Base-by-base conservation (phyloP, 2,113 vertebrate genomes). In the Odocoileus virginianus region DNA sequence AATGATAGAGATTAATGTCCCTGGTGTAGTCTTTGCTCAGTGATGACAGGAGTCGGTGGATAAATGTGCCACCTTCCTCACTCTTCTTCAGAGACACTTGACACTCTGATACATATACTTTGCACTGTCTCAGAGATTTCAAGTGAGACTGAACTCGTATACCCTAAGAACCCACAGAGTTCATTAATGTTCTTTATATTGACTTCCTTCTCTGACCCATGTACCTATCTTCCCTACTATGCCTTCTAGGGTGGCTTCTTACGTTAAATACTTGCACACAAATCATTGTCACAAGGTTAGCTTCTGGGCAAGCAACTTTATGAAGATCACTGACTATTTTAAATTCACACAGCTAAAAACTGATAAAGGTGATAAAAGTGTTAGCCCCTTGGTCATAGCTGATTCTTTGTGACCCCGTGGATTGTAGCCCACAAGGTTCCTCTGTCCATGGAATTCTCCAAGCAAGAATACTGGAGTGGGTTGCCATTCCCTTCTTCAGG, bases 11-110 rank as follows among this genome's bases (percentile, higher is more conserved):
- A 21, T 50, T 79, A 52, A 89, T 91, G 5, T 14, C 9, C n/a
- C 12, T 30, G 36, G 1, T 33, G 12, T 13, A 83, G 6, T 4
- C 7, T 7, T 47, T 15, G 15, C 13, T 21, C 43, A 21, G 0
- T 27, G 9, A 50, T n/a, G 10, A 43, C 12, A 47, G 25, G 16
- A 57, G 11, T 43, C 55, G 33, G 10, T 57, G 43, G 17, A 47
- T 76, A 58, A 82, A 74, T 40, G 19, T 21, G 6, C 10, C 12
- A 19, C 0, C 6, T 47, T 67, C 8, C 30, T 52, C 16, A 47
- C 3, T 87, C 27, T 58, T 88, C 64, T 45, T 82, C n/a, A 28
- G 28, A 57, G 27, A 76, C 27, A 5, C 23, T 15, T 25, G 3
- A 3, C 8, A 1, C 13, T 92, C 25, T 87, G 15, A 21, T 43